phyloP scores from a whole-genome alignment of 2,113 vertebrate species.

The Dasyornis broadbenti region DNA sequence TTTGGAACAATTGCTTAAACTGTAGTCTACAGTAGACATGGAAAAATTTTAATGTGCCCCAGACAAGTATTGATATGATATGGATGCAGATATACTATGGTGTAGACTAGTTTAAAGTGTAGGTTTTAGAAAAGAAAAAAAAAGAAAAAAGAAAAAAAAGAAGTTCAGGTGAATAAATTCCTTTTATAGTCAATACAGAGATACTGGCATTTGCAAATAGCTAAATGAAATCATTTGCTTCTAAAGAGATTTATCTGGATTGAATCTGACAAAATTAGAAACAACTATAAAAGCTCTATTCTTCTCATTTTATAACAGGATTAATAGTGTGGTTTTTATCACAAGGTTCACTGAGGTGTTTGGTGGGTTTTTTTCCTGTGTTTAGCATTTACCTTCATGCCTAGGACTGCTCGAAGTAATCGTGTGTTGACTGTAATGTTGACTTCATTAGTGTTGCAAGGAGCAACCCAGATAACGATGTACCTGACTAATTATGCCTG shows the following conservation, averaged over 20 bases:
- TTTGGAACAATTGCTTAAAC: neutral
- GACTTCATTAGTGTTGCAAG: neutral
- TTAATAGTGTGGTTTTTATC: neutral
- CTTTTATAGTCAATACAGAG: neutral
- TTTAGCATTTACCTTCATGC: neutral
- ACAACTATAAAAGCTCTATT: neutral
- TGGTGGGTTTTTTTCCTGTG: accelerated
- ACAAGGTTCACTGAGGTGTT: neutral
- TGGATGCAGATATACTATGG: neutral
- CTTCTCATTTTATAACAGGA: neutral
- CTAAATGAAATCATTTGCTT: neutral
- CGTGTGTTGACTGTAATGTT: neutral
- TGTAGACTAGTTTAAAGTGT: neutral
- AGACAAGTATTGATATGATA: neutral
- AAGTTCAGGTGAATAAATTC: neutral
- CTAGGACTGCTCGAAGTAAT: neutral
- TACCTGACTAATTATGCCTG: neutral
- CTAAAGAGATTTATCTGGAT: neutral
- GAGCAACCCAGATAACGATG: neutral
- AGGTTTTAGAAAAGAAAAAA: neutral
- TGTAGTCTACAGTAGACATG: neutral
- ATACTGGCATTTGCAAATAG: neutral
- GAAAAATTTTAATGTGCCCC: neutral
- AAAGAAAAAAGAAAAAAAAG: accelerated
- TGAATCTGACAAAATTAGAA: neutral